These are phyloP conservation scores for Apis dorsata DNA, from an alignment of 1,140 invertebrate species.

Conservation along the genomic window DNA sequence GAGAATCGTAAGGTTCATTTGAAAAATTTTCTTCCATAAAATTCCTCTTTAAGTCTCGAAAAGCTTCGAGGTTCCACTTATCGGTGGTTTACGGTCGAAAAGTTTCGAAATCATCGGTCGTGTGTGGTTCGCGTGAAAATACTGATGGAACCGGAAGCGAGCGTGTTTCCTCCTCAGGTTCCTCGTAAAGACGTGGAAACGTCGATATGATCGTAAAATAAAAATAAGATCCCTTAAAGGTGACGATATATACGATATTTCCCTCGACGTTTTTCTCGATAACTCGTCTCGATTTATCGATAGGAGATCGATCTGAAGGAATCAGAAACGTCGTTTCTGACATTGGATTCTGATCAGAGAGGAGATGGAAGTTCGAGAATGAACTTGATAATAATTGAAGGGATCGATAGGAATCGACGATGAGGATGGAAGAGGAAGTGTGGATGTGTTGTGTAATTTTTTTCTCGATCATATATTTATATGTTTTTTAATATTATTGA, in stretches of 20 bases:
- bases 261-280: background rate
- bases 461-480: too few relatives aligned
- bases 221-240: background rate
- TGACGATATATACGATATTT: background rate
- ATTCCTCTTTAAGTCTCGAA: background rate
- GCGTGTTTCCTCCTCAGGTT: background rate
- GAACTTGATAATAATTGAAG: background rate
- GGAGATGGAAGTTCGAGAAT: slow-evolving; percentile 9
- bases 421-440: too few relatives aligned
- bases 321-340: background rate
- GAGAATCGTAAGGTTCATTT: too few relatives aligned
- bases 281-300: slow-evolving; percentile 29
- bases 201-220: slow-evolving; percentile 2
- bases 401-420: background rate
- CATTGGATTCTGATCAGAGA: background rate
- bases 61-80: background rate
- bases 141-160: background rate
- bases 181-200: background rate
- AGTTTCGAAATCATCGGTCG: background rate
- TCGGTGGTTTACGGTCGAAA: slow-evolving; percentile 30
- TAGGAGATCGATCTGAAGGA: background rate
- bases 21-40: background rate
- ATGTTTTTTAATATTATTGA: too few relatives aligned
- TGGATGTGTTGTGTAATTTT: too few relatives aligned
- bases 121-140: background rate